Base-by-base conservation (phyloP, 2,797 vertebrate genomes). In the Allenopithecus nigroviridis region DNA sequence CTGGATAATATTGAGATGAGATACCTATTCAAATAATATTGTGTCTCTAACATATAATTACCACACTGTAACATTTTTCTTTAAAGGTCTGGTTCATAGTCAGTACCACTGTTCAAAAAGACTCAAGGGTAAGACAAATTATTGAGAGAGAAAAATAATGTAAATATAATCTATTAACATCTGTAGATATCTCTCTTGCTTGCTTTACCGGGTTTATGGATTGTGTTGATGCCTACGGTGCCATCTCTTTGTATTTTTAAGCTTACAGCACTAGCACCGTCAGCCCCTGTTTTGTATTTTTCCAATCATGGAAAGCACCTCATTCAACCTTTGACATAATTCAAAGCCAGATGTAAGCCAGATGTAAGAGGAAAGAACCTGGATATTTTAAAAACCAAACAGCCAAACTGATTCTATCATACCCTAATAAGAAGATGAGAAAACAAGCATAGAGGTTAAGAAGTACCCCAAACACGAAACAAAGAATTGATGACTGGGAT, bases 1-100 rank as follows among this genome's bases (percentile, higher is more conserved):
- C 92, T 97, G 89, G 93, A 91, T 94, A 97, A 94, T 89, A 95
- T 76, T 68, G 61, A 68, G 17, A 70, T 50, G 10, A 91, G 48
- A 30, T 79, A 30, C 22, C 75, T 91, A 61, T 92, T 93, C 76
- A 96, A 94, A 97, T 76, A 91, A 95, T 89, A 88, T n/a, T 68
- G 12, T 95, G 43, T 43, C 36, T 89, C 22, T 70, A 48, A 96
- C 95, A 91, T 86, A 59, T 61, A 96, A 96, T 97, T 97, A 91
- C 43, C 91, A 48, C 48, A 93, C 64, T 57, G 6, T 81, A 93
- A 75, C 75, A 85, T 93, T 97, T 91, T 95, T 93, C 83, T 70
- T 36, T 68, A 96, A 93, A 88, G 87, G 19, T 91, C 84, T 86
- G 83, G 22, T 9, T 97, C 55, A 53, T 19, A 59, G 57, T 94